A percentile compares a stretch with the other conserved stretches of the same genome.
phyloP scores from a whole-genome alignment of 2,888 invertebrate species.

The Hipparchia semele region DNA sequence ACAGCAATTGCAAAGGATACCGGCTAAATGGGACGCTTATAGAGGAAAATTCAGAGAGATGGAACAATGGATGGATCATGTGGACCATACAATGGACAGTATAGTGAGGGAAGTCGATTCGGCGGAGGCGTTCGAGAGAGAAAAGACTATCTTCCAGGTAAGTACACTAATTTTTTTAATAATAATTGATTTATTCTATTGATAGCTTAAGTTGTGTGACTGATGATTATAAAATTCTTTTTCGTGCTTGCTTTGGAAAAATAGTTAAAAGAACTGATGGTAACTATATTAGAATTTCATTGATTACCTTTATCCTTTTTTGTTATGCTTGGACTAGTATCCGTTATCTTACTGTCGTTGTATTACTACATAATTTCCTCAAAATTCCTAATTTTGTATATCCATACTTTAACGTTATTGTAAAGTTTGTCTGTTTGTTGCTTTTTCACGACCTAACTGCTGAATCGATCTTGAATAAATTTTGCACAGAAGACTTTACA shows the following conservation, averaged over 20 bases:
- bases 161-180: neutral
- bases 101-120: constrained; percentile 93
- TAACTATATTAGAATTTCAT: constrained; percentile 54
- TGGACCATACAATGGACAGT: constrained; percentile 91
- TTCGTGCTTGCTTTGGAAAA: constrained; percentile 53
- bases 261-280: constrained; percentile 79
- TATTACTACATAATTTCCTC: too few species aligned
- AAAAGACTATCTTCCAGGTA: constrained; percentile 95
- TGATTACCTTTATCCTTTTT: neutral
- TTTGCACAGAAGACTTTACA: too few species aligned
- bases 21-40: constrained; percentile 95
- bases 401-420: too few species aligned
- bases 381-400: too few species aligned
- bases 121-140: constrained; percentile 94
- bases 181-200: too few species aligned
- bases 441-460: too few species aligned
- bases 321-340: constrained; percentile 13
- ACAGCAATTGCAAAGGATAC: constrained; percentile 88
- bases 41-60: constrained; percentile 91
- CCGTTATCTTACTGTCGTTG: neutral
- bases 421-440: too few species aligned
- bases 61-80: constrained; percentile 95
- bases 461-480: too few species aligned
- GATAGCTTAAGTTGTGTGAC: neutral
- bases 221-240: neutral